Evolutionary conservation across 2,113 vertebrate species (phyloP).

Genomic region (Bothrops jararaca): DNA sequence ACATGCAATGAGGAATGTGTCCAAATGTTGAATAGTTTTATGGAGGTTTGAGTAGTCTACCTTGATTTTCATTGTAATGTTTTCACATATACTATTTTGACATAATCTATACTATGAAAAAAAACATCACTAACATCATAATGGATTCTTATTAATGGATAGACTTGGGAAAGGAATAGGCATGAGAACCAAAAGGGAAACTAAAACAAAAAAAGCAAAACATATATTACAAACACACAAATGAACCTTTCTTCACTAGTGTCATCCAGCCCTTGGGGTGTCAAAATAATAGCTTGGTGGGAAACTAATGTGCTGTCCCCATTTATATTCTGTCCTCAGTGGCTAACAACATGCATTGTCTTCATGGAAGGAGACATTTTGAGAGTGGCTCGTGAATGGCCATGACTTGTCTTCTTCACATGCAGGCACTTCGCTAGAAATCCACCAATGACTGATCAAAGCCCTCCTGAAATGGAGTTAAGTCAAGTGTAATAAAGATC

Average conservation of each 20-base stretch:
- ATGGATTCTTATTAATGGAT: not conserved
- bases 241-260: not conserved
- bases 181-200: not conserved
- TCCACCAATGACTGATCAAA: not conserved
- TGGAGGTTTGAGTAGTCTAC: not conserved
- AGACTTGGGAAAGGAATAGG: conserved; percentile 1
- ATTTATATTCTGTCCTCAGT: not conserved
- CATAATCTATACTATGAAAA: not conserved
- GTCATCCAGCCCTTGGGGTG: not conserved
- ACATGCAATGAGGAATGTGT: not conserved
- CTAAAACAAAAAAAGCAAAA: not conserved
- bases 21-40: too few relatives aligned
- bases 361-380: not conserved
- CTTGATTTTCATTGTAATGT: not conserved
- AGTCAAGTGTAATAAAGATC: not conserved
- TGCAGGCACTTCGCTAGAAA: not conserved
- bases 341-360: not conserved
- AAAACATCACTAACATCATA: not conserved
- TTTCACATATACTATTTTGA: not conserved
- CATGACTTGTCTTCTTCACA: not conserved
- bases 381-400: not conserved
- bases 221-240: not conserved
- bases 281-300: not conserved
- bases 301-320: not conserved
- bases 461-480: not conserved